Evolutionary conservation across 2,797 vertebrate species (phyloP), one percentile per base, ranked within the genome.

Genomic region (Ptychadena robeensis): DNA sequence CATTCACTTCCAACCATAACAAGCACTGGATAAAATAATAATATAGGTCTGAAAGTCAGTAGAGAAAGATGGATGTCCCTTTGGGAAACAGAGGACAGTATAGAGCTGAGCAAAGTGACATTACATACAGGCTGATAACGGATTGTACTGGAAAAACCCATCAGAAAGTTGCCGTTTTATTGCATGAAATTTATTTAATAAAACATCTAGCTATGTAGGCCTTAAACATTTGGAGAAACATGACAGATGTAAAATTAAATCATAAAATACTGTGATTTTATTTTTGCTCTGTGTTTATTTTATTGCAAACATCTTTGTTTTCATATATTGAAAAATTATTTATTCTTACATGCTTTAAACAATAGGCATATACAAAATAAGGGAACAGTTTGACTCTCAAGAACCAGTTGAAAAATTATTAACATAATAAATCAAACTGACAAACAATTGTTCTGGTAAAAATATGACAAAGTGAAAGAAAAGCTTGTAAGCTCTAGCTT

Each of bases 11-110:
- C n/a, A 38, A 35, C 34, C 34, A 68, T 66, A 66, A 34, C 15
- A 37, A 9, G 18, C 44, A 53, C 44, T 53, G 44, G 22, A 22
- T 68, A 11, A 68, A 35, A 68, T 34, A 35, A 68, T 34, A 35
- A 38, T 11, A 68, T 34, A 27, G 22, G 66, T 68, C 18, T 15
- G 22, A 37, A 22, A 67, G 32, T 4, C 32, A 18, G 18, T 4
- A 68, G 66, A 68, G 66, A 68, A 68, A 68, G 38, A 68, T 68
- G 34, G 66, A 35, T 38, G 34, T 68, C 34, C 32, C 34, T 37
- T 25, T 32, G n/a, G 22, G 38, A 66, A 66, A 32, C 22, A 66
- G 34, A 25, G n/a, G 34, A 68, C 66, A 38, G 18, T 68, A 68
- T 68, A 11, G 66, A 35, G 32, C 32, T 66, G 31, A 32, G 15